phyloP scores from a whole-genome alignment of 1,140 invertebrate genomes.

The Atta texana region DNA sequence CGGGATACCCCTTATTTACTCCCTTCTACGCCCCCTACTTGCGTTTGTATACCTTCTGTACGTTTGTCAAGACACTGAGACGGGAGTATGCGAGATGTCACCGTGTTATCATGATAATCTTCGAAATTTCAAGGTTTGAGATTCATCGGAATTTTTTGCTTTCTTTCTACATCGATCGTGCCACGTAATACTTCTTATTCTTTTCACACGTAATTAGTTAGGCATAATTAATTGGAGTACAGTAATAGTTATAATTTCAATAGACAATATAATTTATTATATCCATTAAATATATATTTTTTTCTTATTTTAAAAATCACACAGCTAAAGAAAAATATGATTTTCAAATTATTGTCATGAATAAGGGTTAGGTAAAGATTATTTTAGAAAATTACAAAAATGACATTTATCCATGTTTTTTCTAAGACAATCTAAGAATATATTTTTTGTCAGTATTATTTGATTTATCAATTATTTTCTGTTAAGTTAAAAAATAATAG shows the following conservation, averaged over 20 bases:
- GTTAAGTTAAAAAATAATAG: no score
- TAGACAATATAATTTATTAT: background rate
- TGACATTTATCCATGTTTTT: no score
- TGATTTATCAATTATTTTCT: no score
- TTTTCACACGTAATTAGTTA: background rate
- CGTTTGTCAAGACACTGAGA: constrained; percentile 43
- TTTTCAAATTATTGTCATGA: no score
- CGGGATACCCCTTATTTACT: constrained; percentile 78
- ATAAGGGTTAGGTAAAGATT: no score
- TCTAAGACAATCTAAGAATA: no score
- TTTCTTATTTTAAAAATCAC: no score
- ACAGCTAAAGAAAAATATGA: no score
- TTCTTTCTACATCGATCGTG: background rate
- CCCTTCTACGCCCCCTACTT: constrained; percentile 44
- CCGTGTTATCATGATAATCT: constrained; percentile 49
- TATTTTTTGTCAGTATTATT: no score
- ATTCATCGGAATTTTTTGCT: background rate
- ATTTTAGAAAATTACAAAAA: no score
- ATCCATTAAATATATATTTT: background rate
- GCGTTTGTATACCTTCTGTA: constrained; percentile 5
- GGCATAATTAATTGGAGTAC: background rate
- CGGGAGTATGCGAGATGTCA: constrained; percentile 5
- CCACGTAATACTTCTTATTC: background rate
- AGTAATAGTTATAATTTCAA: background rate
- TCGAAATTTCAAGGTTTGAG: constrained; percentile 17